Evolutionary conservation across 2,888 invertebrate species (phyloP), one percentile per base, ranked within the genome.

Genomic region (Choristoneura rosaceana): DNA sequence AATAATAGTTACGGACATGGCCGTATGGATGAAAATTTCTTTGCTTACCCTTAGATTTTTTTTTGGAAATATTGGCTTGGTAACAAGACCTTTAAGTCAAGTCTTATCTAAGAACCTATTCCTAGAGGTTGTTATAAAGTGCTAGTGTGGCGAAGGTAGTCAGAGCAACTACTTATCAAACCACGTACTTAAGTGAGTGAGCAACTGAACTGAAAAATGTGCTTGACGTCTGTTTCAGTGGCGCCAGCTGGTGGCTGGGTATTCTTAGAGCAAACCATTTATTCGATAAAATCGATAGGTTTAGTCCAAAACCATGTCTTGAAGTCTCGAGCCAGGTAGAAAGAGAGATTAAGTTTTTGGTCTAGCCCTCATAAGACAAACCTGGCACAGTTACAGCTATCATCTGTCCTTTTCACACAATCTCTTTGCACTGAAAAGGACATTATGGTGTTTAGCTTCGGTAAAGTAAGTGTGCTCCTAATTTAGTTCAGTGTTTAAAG

Each of bases 401-500:
- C 4, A 7, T n/a, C n/a, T 47, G 47, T 47, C 47, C 47, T n/a
- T 47, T 47, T 43, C 43, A 43, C 43, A 4, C 12, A 12, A 43
- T 12, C 43, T 43, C 12, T 43, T 43, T 43, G 43, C 3, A 43
- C 12, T 43, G 12, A 43, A 12, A 43, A 12, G 43, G 43, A 43
- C 12, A 43, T 43, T 12, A 12, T 47, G n/a, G 8, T 5, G 7
- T 8, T 9, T 17, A 0, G 50, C 8, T 17, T 9, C 17, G 15
- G 3, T 15, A 52, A 47, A 15, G 47, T 47, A 1, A 47, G 47
- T 47, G 50, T 15, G 8, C 15, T 17, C 2, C 50, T 52, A 9
- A 52, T 52, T 15, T 9, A 52, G 50, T 52, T 52, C 50, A 52
- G 50, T 52, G 50, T 47, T 52, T 17, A 15, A 50, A 50, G 50